Conservation (phyloP, 2,113 vertebrate genomes). For the Festucalex cinctus region DNA sequence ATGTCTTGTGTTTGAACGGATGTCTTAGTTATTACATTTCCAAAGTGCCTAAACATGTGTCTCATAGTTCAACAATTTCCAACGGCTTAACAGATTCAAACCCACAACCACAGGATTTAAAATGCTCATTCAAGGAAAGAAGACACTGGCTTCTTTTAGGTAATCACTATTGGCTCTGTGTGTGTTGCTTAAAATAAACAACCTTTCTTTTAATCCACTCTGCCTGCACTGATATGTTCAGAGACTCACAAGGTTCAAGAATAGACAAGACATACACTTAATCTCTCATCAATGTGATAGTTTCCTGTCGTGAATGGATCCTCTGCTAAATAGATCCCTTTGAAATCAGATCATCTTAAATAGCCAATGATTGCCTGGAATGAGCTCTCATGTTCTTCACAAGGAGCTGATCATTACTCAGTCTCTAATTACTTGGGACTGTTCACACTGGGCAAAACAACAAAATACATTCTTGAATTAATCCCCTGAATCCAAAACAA, state of each 20-base stretch:
- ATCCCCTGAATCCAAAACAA: too few species aligned
- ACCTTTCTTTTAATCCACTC: constrained; percentile 4
- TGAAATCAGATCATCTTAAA: neutral
- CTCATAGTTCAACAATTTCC: constrained; percentile 3
- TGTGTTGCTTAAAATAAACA: constrained; percentile 9
- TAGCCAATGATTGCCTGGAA: neutral
- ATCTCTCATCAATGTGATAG: neutral
- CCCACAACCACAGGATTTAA: neutral
- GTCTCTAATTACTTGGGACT: neutral
- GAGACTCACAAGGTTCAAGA: neutral
- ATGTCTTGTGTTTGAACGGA: neutral
- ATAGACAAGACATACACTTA: neutral
- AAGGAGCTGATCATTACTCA: neutral
- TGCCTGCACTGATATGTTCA: constrained; percentile 3
- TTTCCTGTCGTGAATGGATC: constrained; percentile 4
- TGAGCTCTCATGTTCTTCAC: neutral
- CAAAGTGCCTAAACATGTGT: constrained; percentile 6
- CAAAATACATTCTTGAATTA: too few species aligned
- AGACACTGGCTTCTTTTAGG: constrained; percentile 3
- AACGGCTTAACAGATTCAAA: neutral
- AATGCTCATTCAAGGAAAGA: constrained; percentile 2
- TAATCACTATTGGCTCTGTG: neutral
- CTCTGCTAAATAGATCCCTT: neutral
- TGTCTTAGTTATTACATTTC: neutral
- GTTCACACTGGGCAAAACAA: too few species aligned